Evolutionary conservation across 1,140 invertebrate genomes (phyloP).

Genomic region (Drosophila littoralis): DNA sequence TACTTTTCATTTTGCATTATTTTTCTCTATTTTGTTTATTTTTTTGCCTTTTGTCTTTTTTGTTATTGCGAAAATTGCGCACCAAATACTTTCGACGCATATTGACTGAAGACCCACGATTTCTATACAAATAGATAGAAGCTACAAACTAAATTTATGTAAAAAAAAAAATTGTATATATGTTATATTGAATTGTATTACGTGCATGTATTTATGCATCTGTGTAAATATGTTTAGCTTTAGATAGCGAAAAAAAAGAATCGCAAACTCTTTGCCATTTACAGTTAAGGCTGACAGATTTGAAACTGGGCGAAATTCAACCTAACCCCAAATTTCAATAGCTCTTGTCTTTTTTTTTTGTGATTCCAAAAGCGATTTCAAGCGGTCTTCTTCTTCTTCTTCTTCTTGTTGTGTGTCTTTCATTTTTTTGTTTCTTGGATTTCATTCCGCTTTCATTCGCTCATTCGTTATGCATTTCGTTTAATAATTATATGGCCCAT

Average conservation of each 20-base stretch:
- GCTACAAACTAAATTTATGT: constrained; percentile 59
- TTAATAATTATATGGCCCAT: constrained; percentile 95
- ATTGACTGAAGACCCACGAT: constrained; percentile 65
- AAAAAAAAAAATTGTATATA: constrained; percentile 62
- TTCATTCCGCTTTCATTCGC: constrained; percentile 16
- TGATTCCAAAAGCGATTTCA: constrained; percentile 42
- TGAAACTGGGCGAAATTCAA: constrained; percentile 30
- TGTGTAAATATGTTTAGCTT: constrained; percentile 14
- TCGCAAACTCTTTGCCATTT: constrained; percentile 21
- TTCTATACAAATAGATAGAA: constrained; percentile 43
- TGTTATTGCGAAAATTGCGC: constrained; percentile 53
- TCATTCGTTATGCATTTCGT: constrained; percentile 32
- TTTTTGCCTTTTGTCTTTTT: background rate
- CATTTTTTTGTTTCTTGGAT: background rate
- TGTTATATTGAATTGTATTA: constrained; percentile 47
- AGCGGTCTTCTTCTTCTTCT: constrained; percentile 1
- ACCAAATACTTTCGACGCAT: constrained; percentile 65
- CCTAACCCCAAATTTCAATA: constrained; percentile 14
- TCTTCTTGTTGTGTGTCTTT: background rate
- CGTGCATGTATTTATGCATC: constrained; percentile 9
- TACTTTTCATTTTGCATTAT: constrained; percentile 17
- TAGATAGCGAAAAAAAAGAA: constrained; percentile 7
- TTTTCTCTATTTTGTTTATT: constrained; percentile 1
- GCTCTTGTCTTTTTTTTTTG: constrained; percentile 41
- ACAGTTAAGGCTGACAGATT: constrained; percentile 20